Evolutionary conservation across 2,113 vertebrate genomes (phyloP), one percentile per base, ranked within the genome.

Genomic region (Procavia capensis): DNA sequence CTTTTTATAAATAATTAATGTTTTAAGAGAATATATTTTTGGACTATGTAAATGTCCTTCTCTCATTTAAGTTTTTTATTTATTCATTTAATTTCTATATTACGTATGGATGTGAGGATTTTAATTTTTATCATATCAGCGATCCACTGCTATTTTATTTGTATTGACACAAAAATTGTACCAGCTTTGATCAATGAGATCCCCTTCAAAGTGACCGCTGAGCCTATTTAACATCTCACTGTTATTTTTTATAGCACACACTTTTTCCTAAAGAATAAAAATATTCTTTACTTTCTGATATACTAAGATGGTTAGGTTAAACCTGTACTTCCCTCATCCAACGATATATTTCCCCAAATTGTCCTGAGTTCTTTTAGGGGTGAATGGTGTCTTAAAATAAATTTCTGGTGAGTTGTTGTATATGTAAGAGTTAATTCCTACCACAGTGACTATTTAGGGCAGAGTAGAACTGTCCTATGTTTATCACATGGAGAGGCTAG

Each of bases 201-300:
- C 31, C 4, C 24, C 34, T n/a, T 47, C 66, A 76, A 82, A 14
- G 5, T 93, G 22, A 1, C 7, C 54, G 13, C 10, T 63, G 9
- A 34, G 1, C 0, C 0, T 17, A 29, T 89, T 68, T 50, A n/a
- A 59, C 22, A 19, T 11, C 1, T 25, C 8, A 17, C 3, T 19
- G 83, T 16, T 6, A 83, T 39, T 74, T 16, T 59, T 88, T 89
- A 41, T 34, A 70, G 1, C n/a, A n/a, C n/a, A n/a, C n/a, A n/a
- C n/a, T n/a, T n/a, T n/a, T n/a, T n/a, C n/a, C n/a, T n/a, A n/a
- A n/a, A n/a, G n/a, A n/a, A n/a, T n/a, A n/a, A n/a, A n/a, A 20
- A 0, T 43, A 61, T 45, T n/a, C 25, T 63, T 88, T 36, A 85
- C 13, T 82, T 82, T 72, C 36, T 82, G 39, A 4, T 9, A 70